Evolutionary conservation across 35 echinoderm and acorn worm genomes (phyloP), one percentile per base, ranked within the genome.

Genomic region (Lytechinus variegatus): DNA sequence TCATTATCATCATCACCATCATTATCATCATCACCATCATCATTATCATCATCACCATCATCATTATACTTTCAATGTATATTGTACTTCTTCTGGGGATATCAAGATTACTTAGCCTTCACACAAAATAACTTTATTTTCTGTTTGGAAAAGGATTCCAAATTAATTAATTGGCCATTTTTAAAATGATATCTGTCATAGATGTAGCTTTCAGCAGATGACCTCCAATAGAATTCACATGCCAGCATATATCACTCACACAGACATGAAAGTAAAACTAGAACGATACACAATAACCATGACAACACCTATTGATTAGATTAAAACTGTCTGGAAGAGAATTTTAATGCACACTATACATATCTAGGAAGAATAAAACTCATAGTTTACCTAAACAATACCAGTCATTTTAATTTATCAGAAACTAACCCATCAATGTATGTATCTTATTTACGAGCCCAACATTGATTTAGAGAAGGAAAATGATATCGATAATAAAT

Each of bases 321-420:
- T 90, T 90, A 90, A 90, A 90, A 90, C 88, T 90, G 88, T 90
- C 52, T 90, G 88, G 88, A 90, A 90, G 88, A 90, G 29, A 90
- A 44, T 90, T 90, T 90, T 90, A 90, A 90, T 90, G 88, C 88
- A 90, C 88, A 90, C 88, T 90, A 90, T 90, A 90, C 88, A 90
- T 90, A 90, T 90, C 88, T 90, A 90, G 88, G 88, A 90, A 90
- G 88, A 90, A 52, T 90, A 44, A 52, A 90, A 90, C 66, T 79
- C 66, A 79, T 79, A 79, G 21, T 24, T 19, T 79, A 79, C 66
- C 66, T 79, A 79, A 24, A 24, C 14, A 16, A 79, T 79, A 79
- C 66, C 66, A 79, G 66, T 79, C 66, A 79, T 24, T 16, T n/a
- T n/a, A 79, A n/a, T 79, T 79, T 79, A 79, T 79, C 66, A 24